Evolutionary conservation across 2,888 invertebrate species (phyloP), one percentile per base, ranked within the genome.

Genomic region (Diarsia brunnea): DNA sequence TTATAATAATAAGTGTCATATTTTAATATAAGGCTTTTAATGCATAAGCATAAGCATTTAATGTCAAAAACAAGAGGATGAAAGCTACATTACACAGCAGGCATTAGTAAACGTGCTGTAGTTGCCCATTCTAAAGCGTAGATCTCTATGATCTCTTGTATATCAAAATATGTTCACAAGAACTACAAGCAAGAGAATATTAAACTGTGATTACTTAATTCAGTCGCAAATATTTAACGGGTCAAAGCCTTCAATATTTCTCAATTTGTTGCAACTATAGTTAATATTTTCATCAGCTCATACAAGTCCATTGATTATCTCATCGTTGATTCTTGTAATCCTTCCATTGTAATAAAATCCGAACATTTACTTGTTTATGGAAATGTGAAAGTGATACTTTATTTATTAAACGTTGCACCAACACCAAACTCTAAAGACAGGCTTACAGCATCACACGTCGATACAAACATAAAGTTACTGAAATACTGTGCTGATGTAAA

Each of bases 331-430:
- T n/a, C n/a, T 70, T 72, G 58, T 47, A 47, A 71, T 69, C 71
- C 43, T 63, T 31, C 12, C 38, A 73, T 69, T 82, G 65, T 70
- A 66, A 75, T 84, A 71, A 74, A 84, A 72, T 12, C 45, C 21
- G 21, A 53, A 66, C 70, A 75, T 69, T 75, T 64, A 70, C 72
- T 79, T 79, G 27, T 83, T 79, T 73, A 75, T 72, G 43, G 67
- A 65, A 71, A 74, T 84, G 70, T 86, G 76, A 83, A 83, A 82
- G 84, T 67, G 14, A 61, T 69, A 67, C 51, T 69, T 80, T 58
- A 70, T 73, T 73, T 78, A 65, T 69, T 53, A 47, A 75, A 61
- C 12, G 55, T 71, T 69, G 65, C 67, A 47, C 12, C 60, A 31
- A 63, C 31, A 16, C 7, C 69, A 43, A 58, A 14, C 12, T 43